Base-by-base conservation (phyloP, 2,113 vertebrate species). In the Anoplopoma fimbria region DNA sequence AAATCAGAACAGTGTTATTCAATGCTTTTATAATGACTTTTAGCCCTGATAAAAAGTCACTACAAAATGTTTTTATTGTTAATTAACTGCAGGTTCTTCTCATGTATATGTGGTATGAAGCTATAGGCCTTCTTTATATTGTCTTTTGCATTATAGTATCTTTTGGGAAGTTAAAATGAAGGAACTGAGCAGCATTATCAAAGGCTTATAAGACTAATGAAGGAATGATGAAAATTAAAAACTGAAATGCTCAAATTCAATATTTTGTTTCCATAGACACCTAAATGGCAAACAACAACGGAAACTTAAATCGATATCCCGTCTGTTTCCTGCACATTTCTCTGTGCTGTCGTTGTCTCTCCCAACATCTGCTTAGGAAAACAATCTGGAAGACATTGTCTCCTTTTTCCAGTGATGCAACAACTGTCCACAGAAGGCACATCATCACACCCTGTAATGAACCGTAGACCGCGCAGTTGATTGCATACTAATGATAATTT, bases 371-470 rank as follows among this genome's bases (percentile, higher is more conserved):
- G 92, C 81, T 57, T 57, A 42, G 73, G 86, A 82, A 89, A 88
- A 83, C 75, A 92, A 89, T 93, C 79, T 93, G 92, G 85, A 93
- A 95, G 87, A 71, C 86, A 90, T 91, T 82, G 81, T 85, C 82
- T 92, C 60, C 88, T 85, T 93, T 94, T 93, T 94, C 92, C 88
- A 84, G 61, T 87, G 90, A 92, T 91, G 78, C 84, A 93, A 87
- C 84, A 93, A 87, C 87, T 68, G 47, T 77, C 65, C 75, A 76
- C 58, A 68, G 47, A 74, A 57, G 82, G 34, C 40, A 38, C 68
- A 67, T 78, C 68, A 67, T 78, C 29, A 83, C 84, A 81, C 76
- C 42, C 80, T 82, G 38, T 49, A 65, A 51, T 81, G 77, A 82
- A 62, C 21, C 42, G 53, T 6, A 13, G 55, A 45, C 27, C 29